Conservation (phyloP, 2,797 vertebrate genomes). For the Betta splendens region DNA sequence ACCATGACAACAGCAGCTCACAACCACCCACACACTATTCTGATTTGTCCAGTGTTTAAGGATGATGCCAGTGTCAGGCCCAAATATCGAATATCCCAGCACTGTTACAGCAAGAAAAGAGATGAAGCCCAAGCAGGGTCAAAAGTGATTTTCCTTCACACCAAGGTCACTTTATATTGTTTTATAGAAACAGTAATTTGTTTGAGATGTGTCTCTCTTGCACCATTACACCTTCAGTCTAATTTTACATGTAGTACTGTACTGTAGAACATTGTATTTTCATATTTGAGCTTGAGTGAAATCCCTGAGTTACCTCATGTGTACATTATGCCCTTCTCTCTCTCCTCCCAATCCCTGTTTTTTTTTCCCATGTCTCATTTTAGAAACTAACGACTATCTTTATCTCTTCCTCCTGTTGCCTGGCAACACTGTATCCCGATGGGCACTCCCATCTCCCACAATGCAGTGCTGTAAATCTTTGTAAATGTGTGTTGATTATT, state of each 20-base stretch:
- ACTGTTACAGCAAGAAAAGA: slow-evolving; percentile 43
- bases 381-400: slow-evolving; percentile 76
- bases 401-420: slow-evolving; percentile 76
- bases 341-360: slow-evolving; percentile 37
- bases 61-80: slow-evolving; percentile 62
- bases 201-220: slow-evolving; percentile 30
- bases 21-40: slow-evolving; percentile 54
- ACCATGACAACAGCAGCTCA: slow-evolving; percentile 71
- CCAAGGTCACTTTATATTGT: slow-evolving; percentile 59
- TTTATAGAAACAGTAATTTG: slow-evolving; percentile 41
- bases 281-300: slow-evolving; percentile 61
- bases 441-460: slow-evolving; percentile 79
- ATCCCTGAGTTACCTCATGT: slow-evolving; percentile 66
- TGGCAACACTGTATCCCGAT: slow-evolving; percentile 74
- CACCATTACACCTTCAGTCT: slow-evolving; percentile 48
- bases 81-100: slow-evolving; percentile 57
- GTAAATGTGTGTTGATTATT: slow-evolving; percentile 90
- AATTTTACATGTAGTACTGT: slow-evolving; percentile 61
- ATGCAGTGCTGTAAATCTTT: slow-evolving; percentile 92
- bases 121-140: slow-evolving; percentile 36
- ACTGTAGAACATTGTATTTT: slow-evolving; percentile 69
- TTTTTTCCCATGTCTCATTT: slow-evolving; percentile 74
- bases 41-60: slow-evolving; percentile 58
- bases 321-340: slow-evolving; percentile 54
- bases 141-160: slow-evolving; percentile 55